Percentiles rank a stretch among this genome's conserved stretches.
These are phyloP conservation scores for Palythoa grandiflora DNA, from an alignment of 92 coral and sea anemone species.

Conservation along the genomic window DNA sequence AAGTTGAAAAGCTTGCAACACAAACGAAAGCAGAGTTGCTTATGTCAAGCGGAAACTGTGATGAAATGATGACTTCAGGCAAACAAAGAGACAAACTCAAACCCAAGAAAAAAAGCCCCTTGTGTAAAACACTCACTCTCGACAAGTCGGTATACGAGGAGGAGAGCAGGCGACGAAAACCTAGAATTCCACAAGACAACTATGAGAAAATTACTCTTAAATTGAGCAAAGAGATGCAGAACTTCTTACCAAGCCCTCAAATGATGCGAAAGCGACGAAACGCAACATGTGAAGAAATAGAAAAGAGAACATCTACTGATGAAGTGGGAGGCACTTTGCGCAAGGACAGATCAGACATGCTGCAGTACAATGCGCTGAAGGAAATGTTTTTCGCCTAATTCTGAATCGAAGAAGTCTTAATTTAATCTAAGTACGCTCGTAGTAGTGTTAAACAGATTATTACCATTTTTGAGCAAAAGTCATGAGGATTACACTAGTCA, in stretches of 20 bases:
- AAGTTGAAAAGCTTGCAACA: background rate
- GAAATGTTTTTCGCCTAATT: background rate
- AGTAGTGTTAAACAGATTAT: no score
- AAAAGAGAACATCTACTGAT: conserved; percentile 27
- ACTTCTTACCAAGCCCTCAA: conserved; percentile 31
- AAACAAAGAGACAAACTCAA: background rate
- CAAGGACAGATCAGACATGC: conserved; percentile 22
- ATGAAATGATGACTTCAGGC: background rate
- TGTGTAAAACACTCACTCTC: background rate
- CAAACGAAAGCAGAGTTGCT: background rate
- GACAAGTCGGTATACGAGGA: background rate
- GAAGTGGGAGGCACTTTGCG: conserved; percentile 11
- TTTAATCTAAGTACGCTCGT: no score
- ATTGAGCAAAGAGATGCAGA: conserved; percentile 13
- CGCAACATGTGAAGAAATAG: conserved; percentile 34
- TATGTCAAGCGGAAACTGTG: background rate
- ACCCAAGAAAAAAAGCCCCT: background rate
- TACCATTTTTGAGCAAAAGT: no score
- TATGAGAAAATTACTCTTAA: conserved; percentile 20
- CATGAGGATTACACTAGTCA: no score
- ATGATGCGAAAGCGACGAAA: conserved; percentile 43
- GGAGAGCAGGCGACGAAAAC: background rate
- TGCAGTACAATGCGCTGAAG: conserved; percentile 14
- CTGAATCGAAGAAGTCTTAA: no score
- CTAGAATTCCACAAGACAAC: background rate